phyloP scores from a whole-genome alignment of 1,140 invertebrate species.

The Tetraneura akinire region DNA sequence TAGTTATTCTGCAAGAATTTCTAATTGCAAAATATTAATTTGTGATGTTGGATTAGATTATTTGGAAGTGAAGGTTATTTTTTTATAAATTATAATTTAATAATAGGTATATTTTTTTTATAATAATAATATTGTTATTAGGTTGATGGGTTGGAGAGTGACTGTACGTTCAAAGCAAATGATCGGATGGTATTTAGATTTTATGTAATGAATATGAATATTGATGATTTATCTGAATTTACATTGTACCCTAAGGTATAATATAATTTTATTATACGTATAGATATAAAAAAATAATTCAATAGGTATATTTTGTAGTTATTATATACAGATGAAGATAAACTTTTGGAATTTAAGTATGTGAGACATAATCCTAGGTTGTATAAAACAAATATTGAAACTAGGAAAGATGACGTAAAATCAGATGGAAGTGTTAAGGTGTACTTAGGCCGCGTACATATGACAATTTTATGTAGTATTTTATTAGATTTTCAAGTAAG shows the following conservation, averaged over 20 bases:
- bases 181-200: constrained; percentile 74
- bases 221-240: constrained; percentile 74
- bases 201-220: constrained; percentile 67
- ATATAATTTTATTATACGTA: not conserved
- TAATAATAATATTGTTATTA: constrained; percentile 35
- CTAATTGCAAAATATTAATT: constrained; percentile 66
- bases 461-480: constrained; percentile 72
- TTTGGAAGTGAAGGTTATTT: constrained; percentile 65
- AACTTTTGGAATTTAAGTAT: constrained; percentile 76
- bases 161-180: constrained; percentile 77
- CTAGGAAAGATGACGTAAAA: constrained; percentile 62
- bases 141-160: constrained; percentile 69
- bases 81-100: not conserved
- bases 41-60: constrained; percentile 73
- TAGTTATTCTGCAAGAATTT: constrained; percentile 72
- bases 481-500: constrained; percentile 70
- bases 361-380: constrained; percentile 68
- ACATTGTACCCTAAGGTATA: constrained; percentile 77
- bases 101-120: too few relatives aligned
- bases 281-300: not conserved
- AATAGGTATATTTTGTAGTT: constrained; percentile 51
- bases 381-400: constrained; percentile 61
- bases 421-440: constrained; percentile 72
- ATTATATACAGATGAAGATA: constrained; percentile 68
- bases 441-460: constrained; percentile 71